Conservation (phyloP, 37 sponge, comb jelly and placozoan species). For the Ephydatia muelleri region DNA sequence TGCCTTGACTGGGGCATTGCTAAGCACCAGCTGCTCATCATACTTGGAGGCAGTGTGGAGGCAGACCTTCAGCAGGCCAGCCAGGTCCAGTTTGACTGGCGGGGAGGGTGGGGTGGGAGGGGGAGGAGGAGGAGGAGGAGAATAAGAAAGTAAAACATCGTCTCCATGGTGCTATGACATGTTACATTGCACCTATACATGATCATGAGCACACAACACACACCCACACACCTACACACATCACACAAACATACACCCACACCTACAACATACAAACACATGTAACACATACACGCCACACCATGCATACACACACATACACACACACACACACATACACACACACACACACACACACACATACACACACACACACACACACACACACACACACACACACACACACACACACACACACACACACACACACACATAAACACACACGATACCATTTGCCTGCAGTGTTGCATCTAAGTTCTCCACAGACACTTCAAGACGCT, state of each 20-base stretch:
- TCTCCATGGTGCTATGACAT: not conserved
- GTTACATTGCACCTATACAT: not conserved
- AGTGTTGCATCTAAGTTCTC: constrained; percentile 21
- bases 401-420: not conserved
- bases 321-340: not conserved
- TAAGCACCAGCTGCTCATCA: constrained; percentile 80
- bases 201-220: not conserved
- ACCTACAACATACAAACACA: not conserved
- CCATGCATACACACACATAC: not conserved
- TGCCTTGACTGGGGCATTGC: constrained; percentile 47
- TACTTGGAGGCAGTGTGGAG: constrained; percentile 95
- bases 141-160: no score
- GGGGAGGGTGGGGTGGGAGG: not conserved
- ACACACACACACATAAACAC: constrained; percentile 10
- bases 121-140: not conserved
- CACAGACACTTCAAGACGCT: constrained; percentile 69
- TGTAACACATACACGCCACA: not conserved
- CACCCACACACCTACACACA: not conserved
- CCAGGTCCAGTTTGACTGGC: constrained; percentile 51
- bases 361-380: constrained; percentile 10
- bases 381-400: constrained; percentile 7
- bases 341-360: not conserved
- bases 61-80: constrained; percentile 58
- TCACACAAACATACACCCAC: not conserved
- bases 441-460: constrained; percentile 41